Evolutionary conservation across 1,140 invertebrate genomes (phyloP), one percentile per base, ranked within the genome.

Genomic region (Macrostomum lignano): DNA sequence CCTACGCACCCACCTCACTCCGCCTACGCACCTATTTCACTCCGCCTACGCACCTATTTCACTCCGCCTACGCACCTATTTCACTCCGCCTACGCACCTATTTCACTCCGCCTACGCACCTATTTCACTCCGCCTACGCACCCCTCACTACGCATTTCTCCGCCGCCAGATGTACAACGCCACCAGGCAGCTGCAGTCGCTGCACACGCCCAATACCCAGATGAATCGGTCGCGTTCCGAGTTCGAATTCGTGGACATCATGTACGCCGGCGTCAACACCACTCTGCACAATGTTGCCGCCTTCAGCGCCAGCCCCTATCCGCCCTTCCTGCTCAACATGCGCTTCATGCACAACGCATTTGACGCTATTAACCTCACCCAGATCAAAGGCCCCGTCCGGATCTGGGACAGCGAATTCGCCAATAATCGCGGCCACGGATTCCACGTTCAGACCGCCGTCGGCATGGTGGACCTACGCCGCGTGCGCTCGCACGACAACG

Each of bases 291-390:
- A n/a, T 1, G 71, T 69, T n/a, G 72, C 78, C 38, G 75, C 79
- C 1, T 52, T 94, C 36, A 70, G 81, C 46, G 66, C 76, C 9
- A 66, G 72, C 45, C 81, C 81, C 10, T 68, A 77, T 22, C 75
- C 81, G 1, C 82, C 84, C 0, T 49, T 67, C 25, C 70, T 91
- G 62, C 65, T 70, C 43, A 65, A 72, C 39, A 62, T 88, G 33
- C 68, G 70, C 35, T 66, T 93, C 39, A 60, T 67, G 7, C 66
- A 74, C 48, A 79, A 75, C 9, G 77, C 79, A 3, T 84, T 72
- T 49, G 84, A 77, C 46, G 84, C 73, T 2, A 68, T 91, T 31
- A 88, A 88, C 51, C 64, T 86, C 30, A 81, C 78, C 0, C 64
- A 67, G 35, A 71, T 82, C 2, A 66, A 69, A 36, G 71, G 74